Conservation (phyloP, 2,113 vertebrate species). For the Philantomba maxwellii region DNA sequence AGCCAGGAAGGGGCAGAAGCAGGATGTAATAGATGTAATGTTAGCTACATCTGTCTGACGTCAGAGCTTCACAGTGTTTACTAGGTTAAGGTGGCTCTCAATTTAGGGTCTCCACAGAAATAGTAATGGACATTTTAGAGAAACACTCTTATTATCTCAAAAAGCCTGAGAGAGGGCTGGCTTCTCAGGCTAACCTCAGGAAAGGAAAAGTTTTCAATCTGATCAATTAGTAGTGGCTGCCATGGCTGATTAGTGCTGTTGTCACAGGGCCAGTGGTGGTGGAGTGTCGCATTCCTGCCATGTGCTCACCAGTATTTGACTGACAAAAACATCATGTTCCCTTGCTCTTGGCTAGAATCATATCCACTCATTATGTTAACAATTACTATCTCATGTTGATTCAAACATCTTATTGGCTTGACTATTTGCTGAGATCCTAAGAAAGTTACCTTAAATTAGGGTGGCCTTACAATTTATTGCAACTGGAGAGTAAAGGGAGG, state of each 20-base stretch:
- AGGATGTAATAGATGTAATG: not conserved
- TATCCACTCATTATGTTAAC: constrained; percentile 2
- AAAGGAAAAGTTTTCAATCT: not conserved
- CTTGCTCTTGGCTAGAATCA: constrained; percentile 40
- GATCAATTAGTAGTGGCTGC: not conserved
- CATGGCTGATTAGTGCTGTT: not conserved
- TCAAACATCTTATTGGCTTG: constrained; percentile 14
- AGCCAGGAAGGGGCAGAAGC: not conserved
- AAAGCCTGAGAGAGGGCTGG: not conserved
- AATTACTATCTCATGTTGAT: not conserved
- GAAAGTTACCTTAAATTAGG: not conserved
- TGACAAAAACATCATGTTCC: constrained; percentile 22
- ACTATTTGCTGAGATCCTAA: not conserved
- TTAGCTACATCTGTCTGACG: not conserved
- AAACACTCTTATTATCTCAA: not conserved
- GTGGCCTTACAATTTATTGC: not conserved
- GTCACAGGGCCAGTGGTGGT: not conserved
- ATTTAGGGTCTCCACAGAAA: not conserved
- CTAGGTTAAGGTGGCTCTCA: not conserved
- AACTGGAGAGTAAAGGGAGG: not conserved
- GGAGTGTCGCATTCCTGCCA: not conserved
- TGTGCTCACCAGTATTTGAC: not conserved
- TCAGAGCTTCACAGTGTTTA: not conserved
- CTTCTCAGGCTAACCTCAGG: constrained; percentile 1
- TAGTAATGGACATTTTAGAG: not conserved